Conservation (phyloP, 2,797 vertebrate genomes). For the Chaunax sp. region DNA sequence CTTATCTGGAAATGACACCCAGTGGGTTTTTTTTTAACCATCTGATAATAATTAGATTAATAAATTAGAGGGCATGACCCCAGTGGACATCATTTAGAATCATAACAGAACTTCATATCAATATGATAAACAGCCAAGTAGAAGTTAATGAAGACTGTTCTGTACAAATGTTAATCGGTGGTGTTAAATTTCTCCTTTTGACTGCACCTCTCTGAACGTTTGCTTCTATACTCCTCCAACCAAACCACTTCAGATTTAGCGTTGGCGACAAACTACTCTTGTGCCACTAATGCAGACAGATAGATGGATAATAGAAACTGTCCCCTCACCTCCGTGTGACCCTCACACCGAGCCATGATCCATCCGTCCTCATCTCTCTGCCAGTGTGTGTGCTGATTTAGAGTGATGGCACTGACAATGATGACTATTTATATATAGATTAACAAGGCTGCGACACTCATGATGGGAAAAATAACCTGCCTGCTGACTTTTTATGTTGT, state of each 20-base stretch:
- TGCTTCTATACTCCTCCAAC: background rate
- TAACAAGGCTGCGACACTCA: slow-evolving; percentile 32
- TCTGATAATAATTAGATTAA: too few relatives aligned
- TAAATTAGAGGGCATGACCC: background rate
- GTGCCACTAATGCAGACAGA: slow-evolving; percentile 14
- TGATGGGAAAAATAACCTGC: slow-evolving; percentile 32
- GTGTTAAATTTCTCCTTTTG: background rate
- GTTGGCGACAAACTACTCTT: background rate
- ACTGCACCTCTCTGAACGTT: background rate
- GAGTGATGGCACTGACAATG: slow-evolving; percentile 50
- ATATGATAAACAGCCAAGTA: background rate
- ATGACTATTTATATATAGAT: slow-evolving; percentile 64
- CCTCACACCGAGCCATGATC: slow-evolving; percentile 36
- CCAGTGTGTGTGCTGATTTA: slow-evolving; percentile 47
- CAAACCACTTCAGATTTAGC: background rate
- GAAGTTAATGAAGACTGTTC: background rate
- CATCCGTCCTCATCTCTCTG: slow-evolving; percentile 68
- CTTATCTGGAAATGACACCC: too few relatives aligned
- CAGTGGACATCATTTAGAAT: background rate
- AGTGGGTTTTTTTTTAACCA: too few relatives aligned
- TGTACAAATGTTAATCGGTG: background rate
- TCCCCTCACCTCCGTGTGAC: slow-evolving; percentile 70
- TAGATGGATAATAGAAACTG: slow-evolving; percentile 42
- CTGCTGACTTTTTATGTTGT: slow-evolving; percentile 2
- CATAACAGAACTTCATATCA: background rate